These are phyloP conservation scores for Apostichopus californicus DNA, from an alignment of 35 echinoderm and acorn worm genomes.

Conservation along the genomic window DNA sequence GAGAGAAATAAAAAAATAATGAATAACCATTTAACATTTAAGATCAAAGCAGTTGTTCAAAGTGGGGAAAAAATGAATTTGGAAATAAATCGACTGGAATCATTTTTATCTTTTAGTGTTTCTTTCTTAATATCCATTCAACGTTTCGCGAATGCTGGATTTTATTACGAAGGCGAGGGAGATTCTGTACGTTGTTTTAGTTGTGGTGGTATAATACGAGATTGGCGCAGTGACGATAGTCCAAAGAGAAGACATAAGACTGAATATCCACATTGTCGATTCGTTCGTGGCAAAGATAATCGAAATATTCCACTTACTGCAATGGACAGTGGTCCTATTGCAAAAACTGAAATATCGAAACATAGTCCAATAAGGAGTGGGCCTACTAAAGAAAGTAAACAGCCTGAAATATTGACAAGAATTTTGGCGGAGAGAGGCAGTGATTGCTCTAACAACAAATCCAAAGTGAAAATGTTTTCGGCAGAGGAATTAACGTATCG, in stretches of 20 bases:
- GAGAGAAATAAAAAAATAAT: too few relatives aligned
- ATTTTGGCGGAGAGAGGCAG: too few relatives aligned
- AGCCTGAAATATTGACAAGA: too few relatives aligned
- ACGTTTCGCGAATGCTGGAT: conserved; percentile 41
- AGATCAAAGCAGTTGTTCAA: too few relatives aligned
- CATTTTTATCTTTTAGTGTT: neutral
- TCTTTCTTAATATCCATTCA: neutral
- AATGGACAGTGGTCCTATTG: neutral
- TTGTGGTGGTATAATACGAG: conserved; percentile 13
- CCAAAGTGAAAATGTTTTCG: neutral
- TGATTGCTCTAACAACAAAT: too few relatives aligned
- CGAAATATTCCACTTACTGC: conserved; percentile 4
- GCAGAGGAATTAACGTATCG: neutral
- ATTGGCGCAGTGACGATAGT: conserved; percentile 13
- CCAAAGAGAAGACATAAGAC: conserved; percentile 26
- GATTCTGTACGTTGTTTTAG: conserved; percentile 43
- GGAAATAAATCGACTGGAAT: conserved; percentile 18
- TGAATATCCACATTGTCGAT: conserved; percentile 29
- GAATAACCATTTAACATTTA: too few relatives aligned
- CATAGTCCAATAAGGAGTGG: neutral
- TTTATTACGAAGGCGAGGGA: conserved; percentile 28
- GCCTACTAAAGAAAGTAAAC: neutral
- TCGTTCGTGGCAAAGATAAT: conserved; percentile 19
- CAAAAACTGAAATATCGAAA: conserved; percentile 1
- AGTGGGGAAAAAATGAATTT: conserved; percentile 8